Evolutionary conservation across 2,888 invertebrate species (phyloP).

Genomic region (Heliothis peltigera): DNA sequence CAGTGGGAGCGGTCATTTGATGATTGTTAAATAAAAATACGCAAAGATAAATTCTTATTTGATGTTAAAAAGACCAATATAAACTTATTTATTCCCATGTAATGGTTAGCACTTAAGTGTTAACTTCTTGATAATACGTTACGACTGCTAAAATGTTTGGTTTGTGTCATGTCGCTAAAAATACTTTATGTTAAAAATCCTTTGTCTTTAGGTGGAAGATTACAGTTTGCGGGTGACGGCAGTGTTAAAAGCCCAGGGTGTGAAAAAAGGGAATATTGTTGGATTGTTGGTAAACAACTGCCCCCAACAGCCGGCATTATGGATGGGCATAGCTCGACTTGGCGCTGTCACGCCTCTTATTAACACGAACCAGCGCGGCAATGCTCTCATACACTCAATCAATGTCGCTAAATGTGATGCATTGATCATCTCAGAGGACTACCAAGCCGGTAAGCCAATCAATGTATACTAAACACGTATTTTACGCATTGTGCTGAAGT

Average conservation of each 20-base stretch:
- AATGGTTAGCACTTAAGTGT: constrained; percentile 3
- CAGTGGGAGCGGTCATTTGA: too few relatives aligned
- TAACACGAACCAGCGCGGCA: constrained; percentile 96
- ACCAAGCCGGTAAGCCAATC: constrained; percentile 89
- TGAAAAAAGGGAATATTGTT: constrained; percentile 96
- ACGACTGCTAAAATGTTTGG: not conserved
- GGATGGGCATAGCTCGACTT: constrained; percentile 97
- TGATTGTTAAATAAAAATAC: too few relatives aligned
- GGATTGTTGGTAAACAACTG: constrained; percentile 97
- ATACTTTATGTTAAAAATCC: not conserved
- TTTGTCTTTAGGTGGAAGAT: constrained; percentile 93
- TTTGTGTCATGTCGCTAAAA: constrained; percentile 1
- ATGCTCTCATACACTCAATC: constrained; percentile 96
- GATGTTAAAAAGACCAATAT: not conserved
- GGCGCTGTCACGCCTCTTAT: constrained; percentile 96
- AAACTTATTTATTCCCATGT: not conserved
- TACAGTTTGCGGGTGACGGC: constrained; percentile 96
- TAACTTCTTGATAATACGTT: not conserved
- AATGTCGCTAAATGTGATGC: constrained; percentile 95
- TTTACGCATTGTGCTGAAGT: not conserved
- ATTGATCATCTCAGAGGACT: constrained; percentile 94
- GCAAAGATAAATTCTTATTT: too few relatives aligned
- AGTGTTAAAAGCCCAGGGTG: constrained; percentile 94
- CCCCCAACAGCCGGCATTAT: constrained; percentile 96
- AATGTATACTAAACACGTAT: constrained; percentile 27